Base-by-base conservation (phyloP, 35 echinoderm and acorn worm species). In the Hemicentrotus pulcherrimus region DNA sequence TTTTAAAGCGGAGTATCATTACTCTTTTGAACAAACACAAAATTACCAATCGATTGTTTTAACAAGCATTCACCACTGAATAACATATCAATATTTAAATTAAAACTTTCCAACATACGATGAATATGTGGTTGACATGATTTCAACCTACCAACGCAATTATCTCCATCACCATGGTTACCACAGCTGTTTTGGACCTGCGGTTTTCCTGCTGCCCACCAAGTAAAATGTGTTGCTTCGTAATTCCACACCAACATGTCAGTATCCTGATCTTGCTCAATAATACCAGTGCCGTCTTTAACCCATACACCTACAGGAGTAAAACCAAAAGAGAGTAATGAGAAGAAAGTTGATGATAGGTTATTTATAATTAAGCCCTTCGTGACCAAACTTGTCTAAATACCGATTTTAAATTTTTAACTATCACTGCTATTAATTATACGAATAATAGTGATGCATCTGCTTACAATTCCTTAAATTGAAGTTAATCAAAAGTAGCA, bases 141-240 rank as follows among this genome's bases (percentile, higher is more conserved):
- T 16, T 78, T 18, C 22, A n/a, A 78, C 91, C 30, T 93, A 93
- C 91, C 48, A 47, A 50, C 48, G 46, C 91, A 93, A 31, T 93
- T 31, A 9, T 31, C 46, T 24, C 91, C 91, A 24, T 93, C 48
- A n/a, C 91, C 91, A 58, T 15, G 45, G 91, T 71, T 71, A 5
- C 14, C 61, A 71, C 61, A 71, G 16, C 61, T 71, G 24, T 19
- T 71, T n/a, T 71, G 61, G 16, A 5, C 24, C 22, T 71, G 61
- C 14, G 24, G 18, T 4, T 88, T 86, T 47, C 94, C 96, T 14
- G 96, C 96, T 14, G 96, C 96, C 96, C 96, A 96, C 96, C 96
- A 96, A 28, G 94, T 95, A 32, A 96, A 95, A 46, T 96, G 96
- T 7, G 91, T 86, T 5, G 96, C 89, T 50, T 95, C 87, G 61